Conservation (phyloP, 2,888 invertebrate species). For the Caenorhabditis angaria region DNA sequence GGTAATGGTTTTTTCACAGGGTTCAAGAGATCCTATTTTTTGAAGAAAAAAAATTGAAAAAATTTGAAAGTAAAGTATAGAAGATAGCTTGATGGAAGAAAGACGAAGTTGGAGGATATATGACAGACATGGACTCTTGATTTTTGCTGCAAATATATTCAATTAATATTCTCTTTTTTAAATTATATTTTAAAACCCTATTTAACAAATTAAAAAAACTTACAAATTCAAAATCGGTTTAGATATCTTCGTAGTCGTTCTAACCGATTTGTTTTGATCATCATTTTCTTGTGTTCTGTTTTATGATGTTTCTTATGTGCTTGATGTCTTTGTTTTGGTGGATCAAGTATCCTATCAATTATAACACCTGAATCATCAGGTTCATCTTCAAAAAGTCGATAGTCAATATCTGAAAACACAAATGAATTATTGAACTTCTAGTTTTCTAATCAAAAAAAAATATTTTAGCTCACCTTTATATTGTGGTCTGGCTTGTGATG, state of each 20-base stretch:
- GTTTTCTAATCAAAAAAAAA: background rate
- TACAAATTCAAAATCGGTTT: background rate
- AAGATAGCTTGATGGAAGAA: too few species aligned
- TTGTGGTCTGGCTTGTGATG: background rate
- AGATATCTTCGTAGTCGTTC: background rate
- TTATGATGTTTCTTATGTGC: background rate
- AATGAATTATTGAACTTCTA: background rate
- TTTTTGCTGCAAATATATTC: too few species aligned
- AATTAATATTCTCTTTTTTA: too few species aligned
- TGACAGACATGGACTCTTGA: too few species aligned
- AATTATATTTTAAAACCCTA: too few species aligned
- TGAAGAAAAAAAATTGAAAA: too few species aligned
- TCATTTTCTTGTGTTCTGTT: background rate
- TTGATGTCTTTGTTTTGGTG: background rate
- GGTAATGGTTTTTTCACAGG: too few species aligned
- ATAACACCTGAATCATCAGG: background rate
- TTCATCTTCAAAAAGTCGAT: background rate
- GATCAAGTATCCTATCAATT: background rate
- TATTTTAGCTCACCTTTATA: slow-evolving; percentile 1
- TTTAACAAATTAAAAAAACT: too few species aligned
- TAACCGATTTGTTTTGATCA: background rate
- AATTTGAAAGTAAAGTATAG: too few species aligned
- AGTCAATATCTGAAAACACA: slow-evolving; percentile 3
- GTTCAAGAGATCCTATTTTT: too few species aligned
- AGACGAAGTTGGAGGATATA: too few species aligned